phyloP scores from a whole-genome alignment of 2,888 invertebrate genomes.

The Phorcus lineatus region DNA sequence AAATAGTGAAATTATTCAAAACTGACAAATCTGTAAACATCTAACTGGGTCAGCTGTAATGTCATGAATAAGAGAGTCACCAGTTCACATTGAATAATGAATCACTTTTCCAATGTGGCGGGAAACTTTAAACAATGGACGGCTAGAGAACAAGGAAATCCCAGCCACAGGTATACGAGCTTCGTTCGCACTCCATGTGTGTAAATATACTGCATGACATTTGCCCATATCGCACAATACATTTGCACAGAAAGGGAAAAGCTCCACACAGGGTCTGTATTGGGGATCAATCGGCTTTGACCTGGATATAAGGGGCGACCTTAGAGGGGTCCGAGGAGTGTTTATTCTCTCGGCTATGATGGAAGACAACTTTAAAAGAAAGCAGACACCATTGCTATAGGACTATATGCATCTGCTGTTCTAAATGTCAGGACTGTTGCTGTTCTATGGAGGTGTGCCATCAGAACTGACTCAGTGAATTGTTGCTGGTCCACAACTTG shows the following conservation, averaged over 20 bases:
- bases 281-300: not conserved
- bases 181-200: not conserved
- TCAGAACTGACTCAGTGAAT: not conserved
- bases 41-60: not conserved
- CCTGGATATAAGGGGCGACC: not conserved
- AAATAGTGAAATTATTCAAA: no score
- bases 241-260: not conserved
- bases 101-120: not conserved
- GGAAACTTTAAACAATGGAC: not conserved
- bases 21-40: no score
- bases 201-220: conserved; percentile 6
- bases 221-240: not conserved
- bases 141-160: not conserved
- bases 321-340: no score
- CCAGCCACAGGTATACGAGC: not conserved
- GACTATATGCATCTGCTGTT: not conserved
- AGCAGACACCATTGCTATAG: no score
- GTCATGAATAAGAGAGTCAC: not conserved
- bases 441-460: not conserved
- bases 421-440: not conserved
- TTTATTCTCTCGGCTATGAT: no score
- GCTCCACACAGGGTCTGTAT: no score
- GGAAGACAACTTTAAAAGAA: no score
- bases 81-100: not conserved
- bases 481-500: not conserved